Evolutionary conservation across 1,140 invertebrate species (phyloP).

Genomic region (Pachypeltis micranthus): DNA sequence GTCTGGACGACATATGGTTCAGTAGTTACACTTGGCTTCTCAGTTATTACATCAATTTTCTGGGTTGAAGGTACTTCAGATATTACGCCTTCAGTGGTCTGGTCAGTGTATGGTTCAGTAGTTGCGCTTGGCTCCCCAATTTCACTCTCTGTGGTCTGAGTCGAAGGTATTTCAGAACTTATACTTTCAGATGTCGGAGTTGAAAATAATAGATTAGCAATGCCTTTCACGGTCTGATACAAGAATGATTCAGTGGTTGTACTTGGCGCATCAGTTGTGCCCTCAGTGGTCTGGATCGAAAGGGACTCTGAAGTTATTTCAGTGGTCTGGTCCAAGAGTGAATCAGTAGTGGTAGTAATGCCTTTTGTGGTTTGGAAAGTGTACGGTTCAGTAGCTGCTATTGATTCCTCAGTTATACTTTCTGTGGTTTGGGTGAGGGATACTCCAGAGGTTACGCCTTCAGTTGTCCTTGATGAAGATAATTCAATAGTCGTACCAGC

Average conservation of each 20-base stretch:
- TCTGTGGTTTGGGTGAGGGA: not conserved
- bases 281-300: not conserved
- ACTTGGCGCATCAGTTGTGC: not conserved
- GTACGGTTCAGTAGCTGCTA: not conserved
- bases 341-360: no score
- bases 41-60: not conserved
- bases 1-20: not conserved
- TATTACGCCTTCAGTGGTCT: not conserved
- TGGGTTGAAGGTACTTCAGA: constrained; percentile 2
- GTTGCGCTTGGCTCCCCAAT: not conserved
- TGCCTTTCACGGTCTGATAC: no score
- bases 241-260: not conserved
- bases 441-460: not conserved
- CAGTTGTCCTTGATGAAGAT: not conserved
- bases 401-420: not conserved
- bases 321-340: no score
- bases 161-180: not conserved
- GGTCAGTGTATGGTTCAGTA: constrained; percentile 4
- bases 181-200: not conserved
- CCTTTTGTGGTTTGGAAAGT: not conserved
- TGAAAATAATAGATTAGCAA: no score
- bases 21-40: not conserved
- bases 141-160: not conserved
- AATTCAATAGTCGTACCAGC: no score
- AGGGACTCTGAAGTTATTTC: not conserved